Evolutionary conservation across 1,140 invertebrate species (phyloP).

Genomic region (Lucilia cuprina): DNA sequence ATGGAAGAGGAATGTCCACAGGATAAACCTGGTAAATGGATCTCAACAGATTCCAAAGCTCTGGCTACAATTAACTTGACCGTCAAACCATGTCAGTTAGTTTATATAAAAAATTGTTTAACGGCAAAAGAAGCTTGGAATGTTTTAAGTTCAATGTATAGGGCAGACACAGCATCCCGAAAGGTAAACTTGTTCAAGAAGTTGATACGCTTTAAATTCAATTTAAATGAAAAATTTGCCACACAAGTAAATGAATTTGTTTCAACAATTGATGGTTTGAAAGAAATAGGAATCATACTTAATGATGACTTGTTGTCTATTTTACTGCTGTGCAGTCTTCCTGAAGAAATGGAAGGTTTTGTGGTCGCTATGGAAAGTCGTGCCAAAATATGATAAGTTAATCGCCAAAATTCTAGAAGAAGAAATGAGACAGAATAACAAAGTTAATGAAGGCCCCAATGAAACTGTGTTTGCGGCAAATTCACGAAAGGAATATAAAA

Average conservation of each 20-base stretch:
- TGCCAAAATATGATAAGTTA: slow-evolving; percentile 34
- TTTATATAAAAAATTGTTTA: slow-evolving; percentile 32
- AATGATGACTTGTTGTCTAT: slow-evolving; percentile 25
- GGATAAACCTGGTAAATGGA: slow-evolving; percentile 4
- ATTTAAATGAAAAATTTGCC: slow-evolving; percentile 6
- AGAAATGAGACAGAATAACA: slow-evolving; percentile 29
- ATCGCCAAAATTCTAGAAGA: slow-evolving; percentile 35
- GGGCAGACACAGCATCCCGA: slow-evolving; percentile 26
- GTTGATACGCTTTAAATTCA: slow-evolving; percentile 34
- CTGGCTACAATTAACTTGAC: slow-evolving; percentile 32
- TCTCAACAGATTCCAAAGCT: slow-evolving; percentile 6
- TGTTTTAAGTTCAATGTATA: slow-evolving; percentile 8
- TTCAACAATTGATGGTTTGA: slow-evolving; percentile 15
- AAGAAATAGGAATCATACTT: slow-evolving; percentile 30
- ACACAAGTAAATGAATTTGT: slow-evolving; percentile 37
- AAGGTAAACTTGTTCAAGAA: slow-evolving; percentile 39
- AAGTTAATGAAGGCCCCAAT: not conserved
- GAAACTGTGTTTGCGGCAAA: slow-evolving; percentile 26
- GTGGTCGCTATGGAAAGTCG: slow-evolving; percentile 35
- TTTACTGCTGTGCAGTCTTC: slow-evolving; percentile 31
- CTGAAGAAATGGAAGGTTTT: slow-evolving; percentile 39
- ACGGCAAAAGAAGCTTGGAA: slow-evolving; percentile 34
- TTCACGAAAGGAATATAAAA: not conserved
- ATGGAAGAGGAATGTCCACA: not conserved
- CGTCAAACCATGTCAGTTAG: slow-evolving; percentile 35